These are phyloP conservation scores for Calliphora vicina DNA, from an alignment of 1,140 invertebrate species.

Conservation along the genomic window DNA sequence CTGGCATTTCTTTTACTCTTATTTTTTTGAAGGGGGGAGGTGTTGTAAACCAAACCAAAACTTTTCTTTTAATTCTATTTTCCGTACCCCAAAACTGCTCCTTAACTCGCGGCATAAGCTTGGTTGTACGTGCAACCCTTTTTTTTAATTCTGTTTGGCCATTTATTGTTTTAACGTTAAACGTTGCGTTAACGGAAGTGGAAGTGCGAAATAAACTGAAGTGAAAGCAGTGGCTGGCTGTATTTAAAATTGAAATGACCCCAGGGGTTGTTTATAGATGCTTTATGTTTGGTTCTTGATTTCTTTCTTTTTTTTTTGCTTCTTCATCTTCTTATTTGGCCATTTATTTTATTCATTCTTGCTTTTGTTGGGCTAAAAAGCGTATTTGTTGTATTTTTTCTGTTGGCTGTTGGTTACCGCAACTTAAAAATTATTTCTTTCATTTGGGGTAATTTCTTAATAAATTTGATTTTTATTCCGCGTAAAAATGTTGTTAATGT, in stretches of 20 bases:
- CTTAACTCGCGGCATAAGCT: not conserved
- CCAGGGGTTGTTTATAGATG: conserved; percentile 16
- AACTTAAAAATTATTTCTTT: conserved; percentile 19
- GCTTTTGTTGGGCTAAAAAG: not conserved
- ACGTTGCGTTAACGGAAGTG: conserved; percentile 23
- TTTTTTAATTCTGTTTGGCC: not conserved
- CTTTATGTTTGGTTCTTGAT: conserved; percentile 32
- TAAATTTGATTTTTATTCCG: conserved; percentile 26
- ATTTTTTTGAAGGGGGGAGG: conserved; percentile 4
- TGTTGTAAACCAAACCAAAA: not conserved
- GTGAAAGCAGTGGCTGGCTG: not conserved
- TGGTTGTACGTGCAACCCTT: conserved; percentile 25
- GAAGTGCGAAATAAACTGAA: not conserved
- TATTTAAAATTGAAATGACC: conserved; percentile 20
- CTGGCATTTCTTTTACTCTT: not conserved
- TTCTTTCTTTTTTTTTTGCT: not conserved
- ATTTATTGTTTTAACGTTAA: conserved; percentile 25
- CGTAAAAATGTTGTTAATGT: conserved; percentile 30
- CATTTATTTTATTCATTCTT: not conserved
- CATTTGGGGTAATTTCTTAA: conserved; percentile 26
- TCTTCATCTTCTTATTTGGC: not conserved
- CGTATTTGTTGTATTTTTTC: no score
- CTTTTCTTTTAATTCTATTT: not conserved
- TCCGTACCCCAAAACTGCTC: not conserved
- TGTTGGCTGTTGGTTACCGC: not conserved